Conservation (phyloP, 2,797 vertebrate genomes). For the Sebastes miniatus region DNA sequence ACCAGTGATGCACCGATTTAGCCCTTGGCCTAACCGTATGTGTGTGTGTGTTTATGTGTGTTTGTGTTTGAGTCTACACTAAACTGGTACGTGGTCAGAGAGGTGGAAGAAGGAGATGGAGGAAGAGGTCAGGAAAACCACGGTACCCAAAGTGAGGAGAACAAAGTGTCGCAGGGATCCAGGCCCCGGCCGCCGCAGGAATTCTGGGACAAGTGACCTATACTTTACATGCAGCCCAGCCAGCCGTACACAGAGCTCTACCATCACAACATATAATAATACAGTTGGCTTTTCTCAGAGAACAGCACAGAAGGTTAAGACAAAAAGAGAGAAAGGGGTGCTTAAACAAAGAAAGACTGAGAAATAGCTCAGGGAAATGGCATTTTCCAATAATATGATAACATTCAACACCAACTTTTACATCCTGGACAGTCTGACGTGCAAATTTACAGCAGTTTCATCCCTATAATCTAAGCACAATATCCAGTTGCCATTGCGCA, state of each 20-base stretch:
- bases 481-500: conserved; percentile 53
- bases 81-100: conserved; percentile 43
- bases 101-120: conserved; percentile 54
- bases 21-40: conserved; percentile 9
- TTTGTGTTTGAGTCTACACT: conserved; percentile 16
- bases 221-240: conserved; percentile 71
- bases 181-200: conserved; percentile 73
- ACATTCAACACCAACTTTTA: conserved; percentile 1
- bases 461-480: conserved; percentile 71
- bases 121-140: conserved; percentile 77
- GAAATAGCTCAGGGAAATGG: not conserved
- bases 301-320: conserved; percentile 29
- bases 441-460: conserved; percentile 39
- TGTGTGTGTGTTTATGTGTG: not conserved
- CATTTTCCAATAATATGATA: conserved; percentile 33
- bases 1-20: conserved; percentile 44
- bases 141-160: conserved; percentile 68
- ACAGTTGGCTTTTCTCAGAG: conserved; percentile 57
- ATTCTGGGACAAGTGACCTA: conserved; percentile 82
- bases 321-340: conserved; percentile 13
- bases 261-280: conserved; percentile 75
- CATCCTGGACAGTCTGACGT: conserved; percentile 20
- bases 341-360: conserved; percentile 14
- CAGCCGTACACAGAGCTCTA: conserved; percentile 55
- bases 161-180: conserved; percentile 77